Conservation (phyloP, 2,888 invertebrate genomes). For the Ctenicera cuprea region DNA sequence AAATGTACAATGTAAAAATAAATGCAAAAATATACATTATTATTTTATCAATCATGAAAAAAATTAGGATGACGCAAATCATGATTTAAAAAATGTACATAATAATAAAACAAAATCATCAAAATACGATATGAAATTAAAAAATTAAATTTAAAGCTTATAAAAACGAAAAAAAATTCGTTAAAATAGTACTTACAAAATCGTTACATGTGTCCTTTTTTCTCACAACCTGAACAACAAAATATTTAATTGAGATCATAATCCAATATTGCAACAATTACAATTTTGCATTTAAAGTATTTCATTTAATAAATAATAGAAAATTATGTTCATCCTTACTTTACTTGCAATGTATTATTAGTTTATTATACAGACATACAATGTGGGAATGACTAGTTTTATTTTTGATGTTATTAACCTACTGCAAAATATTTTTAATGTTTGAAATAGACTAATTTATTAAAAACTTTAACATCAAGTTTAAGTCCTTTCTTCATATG, state of each 20-base stretch:
- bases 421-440: not conserved
- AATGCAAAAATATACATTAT: constrained; percentile 50
- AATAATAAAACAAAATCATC: not conserved
- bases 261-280: too few relatives aligned
- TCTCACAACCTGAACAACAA: too few relatives aligned
- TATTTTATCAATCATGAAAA: constrained; percentile 33
- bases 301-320: too few relatives aligned
- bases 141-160: not conserved
- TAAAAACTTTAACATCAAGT: too few relatives aligned
- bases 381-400: constrained; percentile 11
- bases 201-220: not conserved
- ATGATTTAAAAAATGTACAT: constrained; percentile 22
- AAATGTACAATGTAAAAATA: constrained; percentile 37
- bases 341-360: not conserved
- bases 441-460: not conserved
- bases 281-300: too few relatives aligned
- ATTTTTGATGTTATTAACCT: not conserved
- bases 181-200: too few relatives aligned
- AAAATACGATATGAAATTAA: constrained; percentile 15
- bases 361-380: not conserved
- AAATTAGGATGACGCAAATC: constrained; percentile 12
- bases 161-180: too few relatives aligned
- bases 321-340: too few relatives aligned
- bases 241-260: too few relatives aligned
- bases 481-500: too few relatives aligned